These are phyloP conservation scores for Synergus itoensis DNA, from an alignment of 2,888 invertebrate species.

Conservation along the genomic window DNA sequence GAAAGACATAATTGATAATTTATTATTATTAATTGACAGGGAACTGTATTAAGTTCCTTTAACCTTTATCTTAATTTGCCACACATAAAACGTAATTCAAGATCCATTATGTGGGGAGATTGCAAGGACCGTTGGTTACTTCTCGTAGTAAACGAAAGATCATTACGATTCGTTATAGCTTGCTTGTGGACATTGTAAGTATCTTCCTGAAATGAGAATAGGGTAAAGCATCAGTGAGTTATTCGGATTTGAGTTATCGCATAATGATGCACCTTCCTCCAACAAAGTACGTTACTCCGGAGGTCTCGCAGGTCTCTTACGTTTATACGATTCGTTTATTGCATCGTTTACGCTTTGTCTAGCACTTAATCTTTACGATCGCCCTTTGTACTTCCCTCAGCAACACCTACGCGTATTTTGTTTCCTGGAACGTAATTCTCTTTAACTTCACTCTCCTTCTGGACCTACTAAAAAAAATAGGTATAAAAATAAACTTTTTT, in stretches of 20 bases:
- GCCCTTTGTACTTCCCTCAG: slow-evolving; percentile 36
- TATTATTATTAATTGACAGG: too few species aligned
- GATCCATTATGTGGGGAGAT: neutral
- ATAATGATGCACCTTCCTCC: slow-evolving; percentile 28
- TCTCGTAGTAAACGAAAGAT: neutral
- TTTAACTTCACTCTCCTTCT: neutral
- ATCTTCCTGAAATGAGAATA: slow-evolving; percentile 24
- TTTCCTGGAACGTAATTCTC: neutral
- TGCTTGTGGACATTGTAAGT: neutral
- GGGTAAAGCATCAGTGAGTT: slow-evolving; percentile 21
- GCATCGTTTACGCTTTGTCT: slow-evolving; percentile 39
- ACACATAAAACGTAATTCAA: neutral
- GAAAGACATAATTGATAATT: too few species aligned
- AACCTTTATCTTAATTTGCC: neutral
- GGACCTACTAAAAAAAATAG: neutral
- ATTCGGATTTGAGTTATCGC: slow-evolving; percentile 31
- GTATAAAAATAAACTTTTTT: neutral
- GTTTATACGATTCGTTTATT: slow-evolving; percentile 50
- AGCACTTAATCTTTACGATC: slow-evolving; percentile 55
- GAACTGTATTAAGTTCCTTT: neutral
- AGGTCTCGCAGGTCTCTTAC: slow-evolving; percentile 26
- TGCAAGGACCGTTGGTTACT: neutral
- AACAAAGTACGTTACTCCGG: neutral
- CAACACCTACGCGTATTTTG: slow-evolving; percentile 24
- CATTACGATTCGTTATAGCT: slow-evolving; percentile 4